Evolutionary conservation across 2,797 vertebrate genomes (phyloP), one percentile per base, ranked within the genome.

Genomic region (Tachyglossus aculeatus): DNA sequence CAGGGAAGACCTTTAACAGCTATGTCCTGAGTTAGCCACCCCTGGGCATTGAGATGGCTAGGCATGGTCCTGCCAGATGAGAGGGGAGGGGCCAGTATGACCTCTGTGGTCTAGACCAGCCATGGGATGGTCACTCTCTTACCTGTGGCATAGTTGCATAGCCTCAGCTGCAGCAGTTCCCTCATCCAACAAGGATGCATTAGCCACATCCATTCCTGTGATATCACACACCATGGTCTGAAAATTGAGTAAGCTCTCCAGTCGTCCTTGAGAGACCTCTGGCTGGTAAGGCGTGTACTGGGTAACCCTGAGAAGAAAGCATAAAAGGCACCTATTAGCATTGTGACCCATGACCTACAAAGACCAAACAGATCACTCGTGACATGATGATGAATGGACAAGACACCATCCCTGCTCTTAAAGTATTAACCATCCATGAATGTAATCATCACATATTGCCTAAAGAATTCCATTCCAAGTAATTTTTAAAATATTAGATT

Each of bases 271-370:
- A 24, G 98, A 93, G 5, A 99, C 96, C 83, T 99, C 98, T 0
- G 98, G 96, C 85, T 99, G 98, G 86, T 99, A 99, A 4, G 98
- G 98, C 1, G 98, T 99, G 76, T 99, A 99, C 86, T 99, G 98
- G 7, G 98, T 99, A 78, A 99, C 93, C 98, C 98, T 99, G 88
- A 29, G 39, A 76, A 13, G 53, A 9, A 71, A 65, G 76, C 22
- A n/a, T n/a, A 74, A 24, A 67, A 51, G 34, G 44, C 24, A 25
- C 19, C 44, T 2, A 59, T 53, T 36, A n/a, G 7, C 1, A 40
- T 7, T 27, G 11, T 21, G 36, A 25, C 19, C 34, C 56, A 47
- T 11, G 19, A 9, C 57, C 5, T 22, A 33, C 38, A 67, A 48
- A 74, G 58, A n/a, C n/a, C n/a, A n/a, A n/a, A n/a, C n/a, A n/a